Evolutionary conservation across 2,113 vertebrate species (phyloP).

Genomic region (Albula goreensis): DNA sequence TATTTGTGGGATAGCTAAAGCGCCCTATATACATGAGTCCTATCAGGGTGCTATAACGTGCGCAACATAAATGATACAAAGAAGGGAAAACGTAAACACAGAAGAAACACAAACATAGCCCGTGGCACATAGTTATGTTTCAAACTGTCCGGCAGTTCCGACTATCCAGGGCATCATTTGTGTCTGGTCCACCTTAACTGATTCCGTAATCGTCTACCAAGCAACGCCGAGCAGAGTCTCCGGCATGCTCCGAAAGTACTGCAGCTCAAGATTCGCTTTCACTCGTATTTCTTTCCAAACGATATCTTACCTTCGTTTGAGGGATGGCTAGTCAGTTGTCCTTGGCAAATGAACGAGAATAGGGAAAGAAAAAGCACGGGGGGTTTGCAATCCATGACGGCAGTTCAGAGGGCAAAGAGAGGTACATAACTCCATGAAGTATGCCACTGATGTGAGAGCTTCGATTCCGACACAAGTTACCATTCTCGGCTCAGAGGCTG

Average conservation of each 20-base stretch:
- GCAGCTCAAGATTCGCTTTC: slow-evolving; percentile 12
- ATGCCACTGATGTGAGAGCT: slow-evolving; percentile 83
- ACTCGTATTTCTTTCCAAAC: slow-evolving; percentile 19
- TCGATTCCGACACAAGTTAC: slow-evolving; percentile 71
- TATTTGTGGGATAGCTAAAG: neutral
- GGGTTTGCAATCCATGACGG: slow-evolving; percentile 87
- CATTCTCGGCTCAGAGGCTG: slow-evolving; percentile 76
- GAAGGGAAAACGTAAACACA: neutral
- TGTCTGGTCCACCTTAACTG: slow-evolving; percentile 25
- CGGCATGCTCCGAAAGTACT: neutral
- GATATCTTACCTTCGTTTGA: slow-evolving; percentile 87
- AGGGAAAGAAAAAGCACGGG: slow-evolving; percentile 66
- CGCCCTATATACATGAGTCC: neutral
- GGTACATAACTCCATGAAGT: slow-evolving; percentile 89
- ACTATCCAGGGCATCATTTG: slow-evolving; percentile 15
- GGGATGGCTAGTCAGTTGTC: slow-evolving; percentile 72
- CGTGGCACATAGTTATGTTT: neutral
- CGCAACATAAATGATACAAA: neutral
- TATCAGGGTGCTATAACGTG: neutral
- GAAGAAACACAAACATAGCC: neutral
- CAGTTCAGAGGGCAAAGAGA: slow-evolving; percentile 78
- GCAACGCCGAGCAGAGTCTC: neutral
- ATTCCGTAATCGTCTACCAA: neutral
- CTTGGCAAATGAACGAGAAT: slow-evolving; percentile 63
- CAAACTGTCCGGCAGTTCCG: neutral